Conservation (phyloP, 2,113 vertebrate genomes). For the Heterotis niloticus region DNA sequence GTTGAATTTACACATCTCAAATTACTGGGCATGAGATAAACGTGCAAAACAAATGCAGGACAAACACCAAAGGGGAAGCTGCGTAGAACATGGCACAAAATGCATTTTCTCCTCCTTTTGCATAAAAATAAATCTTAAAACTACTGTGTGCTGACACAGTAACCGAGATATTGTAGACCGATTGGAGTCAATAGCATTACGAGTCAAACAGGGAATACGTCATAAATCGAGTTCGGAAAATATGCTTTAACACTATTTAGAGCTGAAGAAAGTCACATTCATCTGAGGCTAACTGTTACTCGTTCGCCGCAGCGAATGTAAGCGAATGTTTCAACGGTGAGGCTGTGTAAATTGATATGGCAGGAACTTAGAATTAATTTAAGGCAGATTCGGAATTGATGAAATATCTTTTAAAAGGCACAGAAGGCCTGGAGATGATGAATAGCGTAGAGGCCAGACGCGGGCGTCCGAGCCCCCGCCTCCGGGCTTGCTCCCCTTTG, state of each 20-base stretch:
- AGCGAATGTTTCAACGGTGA: conserved; percentile 3
- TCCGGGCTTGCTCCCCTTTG: not conserved
- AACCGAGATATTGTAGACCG: not conserved
- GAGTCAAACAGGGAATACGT: not conserved
- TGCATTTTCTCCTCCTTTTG: not conserved
- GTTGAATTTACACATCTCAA: conserved; percentile 19
- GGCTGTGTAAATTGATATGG: not conserved
- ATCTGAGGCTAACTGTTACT: not conserved
- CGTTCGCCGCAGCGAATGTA: not conserved
- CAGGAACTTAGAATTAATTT: conserved; percentile 1
- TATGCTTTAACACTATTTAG: not conserved
- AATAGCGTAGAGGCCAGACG: conserved; percentile 9
- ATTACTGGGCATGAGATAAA: conserved; percentile 21
- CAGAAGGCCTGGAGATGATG: not conserved
- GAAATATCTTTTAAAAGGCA: not conserved
- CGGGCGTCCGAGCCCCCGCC: not conserved
- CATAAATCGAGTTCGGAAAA: no score
- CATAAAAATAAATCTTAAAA: not conserved
- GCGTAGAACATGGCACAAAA: not conserved
- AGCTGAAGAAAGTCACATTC: not conserved
- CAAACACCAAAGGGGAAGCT: not conserved
- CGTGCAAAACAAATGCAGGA: not conserved
- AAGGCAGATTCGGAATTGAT: not conserved
- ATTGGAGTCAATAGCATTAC: not conserved
- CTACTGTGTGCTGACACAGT: not conserved